Evolutionary conservation across 2,797 vertebrate species (phyloP), one percentile per base, ranked within the genome.

Genomic region (Danio albolineatus): DNA sequence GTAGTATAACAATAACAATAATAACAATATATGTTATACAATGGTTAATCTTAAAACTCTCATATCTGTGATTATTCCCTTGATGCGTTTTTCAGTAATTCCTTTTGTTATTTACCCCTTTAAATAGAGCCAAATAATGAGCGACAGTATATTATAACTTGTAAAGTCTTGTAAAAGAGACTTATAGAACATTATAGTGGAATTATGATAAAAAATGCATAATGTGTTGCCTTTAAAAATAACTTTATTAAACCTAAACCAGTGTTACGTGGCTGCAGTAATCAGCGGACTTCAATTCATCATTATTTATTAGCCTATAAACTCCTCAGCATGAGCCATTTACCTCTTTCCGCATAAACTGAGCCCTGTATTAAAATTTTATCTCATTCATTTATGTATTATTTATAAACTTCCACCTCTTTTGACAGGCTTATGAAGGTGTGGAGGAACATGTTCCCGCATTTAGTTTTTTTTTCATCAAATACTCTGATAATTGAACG

Each of bases 271-370:
- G 6, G 5, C 56, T 49, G 46, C 71, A 59, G 73, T 84, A 85
- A 85, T 48, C 83, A 81, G 71, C 62, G 78, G 73, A 84, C 74
- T 83, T 82, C 85, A 86, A 28, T 81, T 82, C 57, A 84, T 79
- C 84, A 85, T 84, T 85, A 80, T 93, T 91, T 89, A 89, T 82
- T 84, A 88, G 79, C 61, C 2, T 72, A 74, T 82, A 84, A 89
- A 88, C 84, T 75, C 81, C 69, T 79, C 81, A 38, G 82, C 85
- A 85, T 84, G 46, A 85, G 89, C 82, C 81, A 36, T 84, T 88
- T 83, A 78, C 78, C 79, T 83, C 67, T 74, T 36, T 77, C 67
- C 85, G 69, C 85, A 87, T 86, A 82, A 89, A 87, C 86, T 85
- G 59, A 60, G 59, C 78, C 75, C 10, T 38, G 39, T 64, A 85